Conservation (phyloP, 2,888 invertebrate genomes). For the Macrophya annulata region DNA sequence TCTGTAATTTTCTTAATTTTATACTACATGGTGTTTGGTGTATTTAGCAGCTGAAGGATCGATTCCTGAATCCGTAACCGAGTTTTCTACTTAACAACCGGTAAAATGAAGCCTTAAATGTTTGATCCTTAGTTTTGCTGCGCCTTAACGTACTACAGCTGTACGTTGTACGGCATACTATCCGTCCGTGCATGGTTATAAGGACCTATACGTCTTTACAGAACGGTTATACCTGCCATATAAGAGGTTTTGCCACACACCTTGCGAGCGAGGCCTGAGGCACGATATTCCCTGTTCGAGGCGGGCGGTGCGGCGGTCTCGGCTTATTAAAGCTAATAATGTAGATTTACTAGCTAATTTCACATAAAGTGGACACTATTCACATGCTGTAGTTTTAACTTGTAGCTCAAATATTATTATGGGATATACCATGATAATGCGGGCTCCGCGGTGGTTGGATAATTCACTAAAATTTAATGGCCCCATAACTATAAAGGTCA, state of each 20-base stretch:
- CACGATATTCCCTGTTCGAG: constrained; percentile 63
- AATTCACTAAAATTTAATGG: constrained; percentile 29
- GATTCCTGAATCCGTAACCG: background rate
- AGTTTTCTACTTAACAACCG: constrained; percentile 38
- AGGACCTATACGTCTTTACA: constrained; percentile 18
- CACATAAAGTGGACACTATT: constrained; percentile 60
- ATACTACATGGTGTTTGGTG: background rate
- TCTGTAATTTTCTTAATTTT: background rate
- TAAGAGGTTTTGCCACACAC: constrained; percentile 70
- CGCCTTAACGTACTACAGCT: constrained; percentile 8
- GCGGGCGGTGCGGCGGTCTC: constrained; percentile 67
- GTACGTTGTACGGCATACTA: background rate
- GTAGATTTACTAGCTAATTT: constrained; percentile 75
- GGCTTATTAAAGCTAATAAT: constrained; percentile 77
- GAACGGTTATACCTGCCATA: constrained; percentile 42
- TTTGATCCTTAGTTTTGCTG: constrained; percentile 12
- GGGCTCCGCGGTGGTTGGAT: background rate
- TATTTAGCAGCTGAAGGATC: constrained; percentile 5
- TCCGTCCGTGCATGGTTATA: background rate
- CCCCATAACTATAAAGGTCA: constrained; percentile 3
- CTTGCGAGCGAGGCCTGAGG: constrained; percentile 69
- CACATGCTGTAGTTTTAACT: constrained; percentile 33
- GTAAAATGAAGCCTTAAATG: constrained; percentile 22
- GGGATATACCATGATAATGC: constrained; percentile 23
- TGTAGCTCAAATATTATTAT: constrained; percentile 47